Base-by-base conservation (phyloP, 2,888 invertebrate species). In the Crocallis elinguaria region DNA sequence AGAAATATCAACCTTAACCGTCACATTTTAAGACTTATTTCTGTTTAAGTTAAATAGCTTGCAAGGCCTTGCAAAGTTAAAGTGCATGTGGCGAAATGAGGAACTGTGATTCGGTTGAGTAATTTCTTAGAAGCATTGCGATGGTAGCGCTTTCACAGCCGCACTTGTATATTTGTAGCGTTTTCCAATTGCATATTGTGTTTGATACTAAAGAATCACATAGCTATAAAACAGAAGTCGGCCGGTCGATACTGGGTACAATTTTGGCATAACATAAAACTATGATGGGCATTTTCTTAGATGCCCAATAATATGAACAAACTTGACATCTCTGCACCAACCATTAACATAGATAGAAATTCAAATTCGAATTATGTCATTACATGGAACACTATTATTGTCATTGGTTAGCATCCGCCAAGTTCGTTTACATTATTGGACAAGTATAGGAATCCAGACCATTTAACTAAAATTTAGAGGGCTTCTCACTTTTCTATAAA, bases 41-140 rank as follows among this genome's bases (percentile, higher is more conserved):
- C 37, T 2, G 9, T 13, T 36, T 35, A 6, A 16, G 14, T 23
- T 11, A 38, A 35, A 17, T 19, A n/a, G n/a, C 29, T 12, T 12
- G 32, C 29, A 25, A 11, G 3, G 21, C n/a, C n/a, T n/a, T 29
- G 11, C 42, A 53, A 41, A 55, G 41, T 60, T 57, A 39, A 43
- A 29, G 23, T 58, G 56, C 52, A 49, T 21, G 51, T 45, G 57
- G 52, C 17, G 37, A 49, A 60, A 49, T 50, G 30, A 25, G 14
- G 36, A 49, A 55, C 52, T 57, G 35, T 33, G 16, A 16, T 49
- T 35, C 21, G 32, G 17, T 42, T 33, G 33, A 32, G 36, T 12
- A 32, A 33, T 49, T 49, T 50, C 32, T 48, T 39, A 16, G 42
- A 42, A 5, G 7, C 5, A 16, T 1, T 45, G 30, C 41, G 16